These are phyloP conservation scores for Hydrotaea cyrtoneurina DNA, from an alignment of 2,888 invertebrate species.

Conservation along the genomic window DNA sequence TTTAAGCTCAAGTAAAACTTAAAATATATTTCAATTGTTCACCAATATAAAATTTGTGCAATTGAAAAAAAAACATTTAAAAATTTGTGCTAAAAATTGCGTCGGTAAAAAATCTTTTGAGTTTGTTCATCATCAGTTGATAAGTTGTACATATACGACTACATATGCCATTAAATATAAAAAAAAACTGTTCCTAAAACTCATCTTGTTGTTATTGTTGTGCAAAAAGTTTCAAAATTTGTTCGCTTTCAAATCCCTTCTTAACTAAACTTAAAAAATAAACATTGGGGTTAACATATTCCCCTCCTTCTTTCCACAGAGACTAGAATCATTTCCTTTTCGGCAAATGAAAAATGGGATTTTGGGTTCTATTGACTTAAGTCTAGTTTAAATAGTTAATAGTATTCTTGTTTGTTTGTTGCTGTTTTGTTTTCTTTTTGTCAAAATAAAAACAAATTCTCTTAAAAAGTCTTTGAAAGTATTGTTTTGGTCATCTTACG, in stretches of 20 bases:
- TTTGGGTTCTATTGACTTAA: slow-evolving; percentile 49
- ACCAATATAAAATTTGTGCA: slow-evolving; percentile 53
- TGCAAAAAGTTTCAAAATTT: slow-evolving; percentile 57
- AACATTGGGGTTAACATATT: background rate
- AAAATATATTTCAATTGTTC: slow-evolving; percentile 15
- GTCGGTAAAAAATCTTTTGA: slow-evolving; percentile 57
- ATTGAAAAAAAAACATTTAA: slow-evolving; percentile 58
- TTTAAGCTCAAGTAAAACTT: slow-evolving; percentile 70
- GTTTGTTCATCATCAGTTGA: slow-evolving; percentile 26
- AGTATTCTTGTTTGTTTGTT: background rate
- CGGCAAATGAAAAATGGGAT: slow-evolving; percentile 33
- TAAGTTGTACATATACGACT: too few species aligned
- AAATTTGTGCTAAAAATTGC: slow-evolving; percentile 57
- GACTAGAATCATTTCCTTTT: slow-evolving; percentile 53
- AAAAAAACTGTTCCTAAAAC: background rate
- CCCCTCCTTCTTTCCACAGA: slow-evolving; percentile 21
- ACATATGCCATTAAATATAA: slow-evolving; percentile 11
- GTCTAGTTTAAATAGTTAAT: slow-evolving; percentile 26
- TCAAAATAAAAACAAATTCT: slow-evolving; percentile 18
- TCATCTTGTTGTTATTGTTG: slow-evolving; percentile 46
- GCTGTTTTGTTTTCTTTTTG: background rate
- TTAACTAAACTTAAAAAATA: background rate
- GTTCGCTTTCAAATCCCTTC: background rate
- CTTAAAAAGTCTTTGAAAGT: slow-evolving; percentile 36
- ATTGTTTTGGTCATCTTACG: slow-evolving; percentile 62